phyloP scores from a whole-genome alignment of 2,113 vertebrate genomes.

The Ammodytes dubius region DNA sequence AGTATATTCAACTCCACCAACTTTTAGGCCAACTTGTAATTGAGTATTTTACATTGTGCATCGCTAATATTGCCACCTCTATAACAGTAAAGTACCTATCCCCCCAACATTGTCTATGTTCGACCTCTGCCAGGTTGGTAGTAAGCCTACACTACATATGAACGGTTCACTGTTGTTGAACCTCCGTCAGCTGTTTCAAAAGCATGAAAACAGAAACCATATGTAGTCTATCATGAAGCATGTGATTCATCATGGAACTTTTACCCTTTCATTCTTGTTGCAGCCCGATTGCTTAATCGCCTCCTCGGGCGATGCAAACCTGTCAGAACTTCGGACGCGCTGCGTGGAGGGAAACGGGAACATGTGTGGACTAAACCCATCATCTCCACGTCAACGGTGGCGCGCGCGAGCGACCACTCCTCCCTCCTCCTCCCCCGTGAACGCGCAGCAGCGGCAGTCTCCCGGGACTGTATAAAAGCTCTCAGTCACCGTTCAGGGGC shows the following conservation, averaged over 20 bases:
- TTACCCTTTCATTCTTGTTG: conserved; percentile 15
- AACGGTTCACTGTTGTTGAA: not conserved
- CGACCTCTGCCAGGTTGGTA: not conserved
- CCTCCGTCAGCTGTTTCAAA: not conserved
- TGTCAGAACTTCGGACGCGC: conserved; percentile 64
- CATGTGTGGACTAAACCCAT: conserved; percentile 43
- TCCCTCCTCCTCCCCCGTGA: not conserved
- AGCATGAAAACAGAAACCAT: not conserved
- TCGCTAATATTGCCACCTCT: not conserved
- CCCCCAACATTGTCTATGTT: not conserved
- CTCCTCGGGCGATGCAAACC: not conserved
- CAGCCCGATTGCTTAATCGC: conserved; percentile 26
- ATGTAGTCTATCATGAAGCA: too few relatives aligned
- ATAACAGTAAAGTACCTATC: not conserved
- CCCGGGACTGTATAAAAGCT: conserved; percentile 78
- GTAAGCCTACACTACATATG: too few relatives aligned
- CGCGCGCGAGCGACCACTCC: not conserved
- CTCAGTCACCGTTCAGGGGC: not conserved
- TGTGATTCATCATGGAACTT: not conserved
- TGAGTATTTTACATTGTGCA: not conserved
- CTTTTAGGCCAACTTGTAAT: not conserved
- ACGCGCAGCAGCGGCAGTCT: conserved; percentile 27
- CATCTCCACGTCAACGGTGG: conserved; percentile 44
- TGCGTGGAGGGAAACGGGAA: conserved; percentile 62
- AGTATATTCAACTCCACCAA: not conserved